Conservation (phyloP, 2,888 invertebrate species). For the Netelia inedita region DNA sequence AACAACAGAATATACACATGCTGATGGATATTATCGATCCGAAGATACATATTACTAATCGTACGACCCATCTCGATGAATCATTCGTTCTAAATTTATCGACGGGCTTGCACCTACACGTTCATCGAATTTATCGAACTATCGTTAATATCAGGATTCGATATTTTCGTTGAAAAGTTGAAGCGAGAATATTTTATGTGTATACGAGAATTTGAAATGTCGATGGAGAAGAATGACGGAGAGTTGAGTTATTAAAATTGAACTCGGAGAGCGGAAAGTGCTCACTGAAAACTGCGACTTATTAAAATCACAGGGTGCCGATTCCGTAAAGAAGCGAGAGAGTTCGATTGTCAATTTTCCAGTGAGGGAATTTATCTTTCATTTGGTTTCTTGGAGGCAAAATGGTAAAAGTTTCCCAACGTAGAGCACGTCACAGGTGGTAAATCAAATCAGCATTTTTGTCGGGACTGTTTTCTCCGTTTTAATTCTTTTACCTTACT, state of each 20-base stretch:
- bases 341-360: slow-evolving; percentile 52
- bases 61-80: slow-evolving; percentile 49
- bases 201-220: slow-evolving; percentile 42
- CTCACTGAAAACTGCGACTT: slow-evolving; percentile 49
- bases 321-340: slow-evolving; percentile 29
- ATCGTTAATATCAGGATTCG: slow-evolving; percentile 30
- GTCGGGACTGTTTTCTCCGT: slow-evolving; percentile 64
- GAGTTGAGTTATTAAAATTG: slow-evolving; percentile 39
- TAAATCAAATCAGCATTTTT: slow-evolving; percentile 77
- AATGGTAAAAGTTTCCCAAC: slow-evolving; percentile 56
- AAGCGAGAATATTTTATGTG: neutral
- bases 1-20: slow-evolving; percentile 36
- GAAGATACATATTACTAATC: slow-evolving; percentile 32
- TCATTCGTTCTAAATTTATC: slow-evolving; percentile 55
- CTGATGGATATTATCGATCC: slow-evolving; percentile 13
- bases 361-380: slow-evolving; percentile 40
- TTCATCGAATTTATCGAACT: slow-evolving; percentile 2
- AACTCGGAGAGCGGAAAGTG: slow-evolving; percentile 29
- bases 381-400: slow-evolving; percentile 22
- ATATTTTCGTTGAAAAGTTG: slow-evolving; percentile 34
- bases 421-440: slow-evolving; percentile 49
- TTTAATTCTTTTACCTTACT: slow-evolving; percentile 66
- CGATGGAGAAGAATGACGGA: neutral
- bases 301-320: slow-evolving; percentile 66
- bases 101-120: neutral